A percentile compares a stretch with the other conserved stretches of the same genome.
Conservation (phyloP, 2,113 vertebrate genomes). For the Oryzias curvinotus region DNA sequence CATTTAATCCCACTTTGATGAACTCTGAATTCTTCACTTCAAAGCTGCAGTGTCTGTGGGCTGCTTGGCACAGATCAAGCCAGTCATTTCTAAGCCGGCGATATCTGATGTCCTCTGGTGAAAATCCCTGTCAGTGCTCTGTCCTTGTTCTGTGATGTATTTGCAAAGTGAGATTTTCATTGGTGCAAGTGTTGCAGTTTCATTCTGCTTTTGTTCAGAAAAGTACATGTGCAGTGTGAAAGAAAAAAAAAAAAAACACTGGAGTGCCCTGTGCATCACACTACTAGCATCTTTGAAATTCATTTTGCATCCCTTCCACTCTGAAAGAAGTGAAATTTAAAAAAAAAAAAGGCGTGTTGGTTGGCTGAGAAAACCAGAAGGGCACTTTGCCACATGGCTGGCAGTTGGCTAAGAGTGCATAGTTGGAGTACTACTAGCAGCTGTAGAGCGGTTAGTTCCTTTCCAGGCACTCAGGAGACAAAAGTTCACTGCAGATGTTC, state of each 20-base stretch:
- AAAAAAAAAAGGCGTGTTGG: constrained; percentile 26
- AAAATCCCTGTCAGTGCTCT: constrained; percentile 1
- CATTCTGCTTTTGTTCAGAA: constrained; percentile 11
- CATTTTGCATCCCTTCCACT: constrained; percentile 60
- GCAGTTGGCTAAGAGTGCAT: constrained; percentile 34
- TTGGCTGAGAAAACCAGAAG: constrained; percentile 40
- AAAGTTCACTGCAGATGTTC: constrained; percentile 66
- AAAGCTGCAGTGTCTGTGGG: constrained; percentile 11
- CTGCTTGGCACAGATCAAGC: constrained; percentile 14
- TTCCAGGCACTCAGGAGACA: constrained; percentile 52
- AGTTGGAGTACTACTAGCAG: constrained; percentile 47
- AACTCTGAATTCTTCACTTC: constrained; percentile 4
- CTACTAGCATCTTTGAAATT: constrained; percentile 15
- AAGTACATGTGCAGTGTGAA: constrained; percentile 3
- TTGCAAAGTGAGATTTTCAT: background rate
- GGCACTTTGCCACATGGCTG: constrained; percentile 55
- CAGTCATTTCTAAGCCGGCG: background rate
- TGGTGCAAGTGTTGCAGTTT: background rate
- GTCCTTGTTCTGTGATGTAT: background rate
- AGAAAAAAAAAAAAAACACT: constrained; percentile 4
- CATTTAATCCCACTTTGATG: constrained; percentile 13
- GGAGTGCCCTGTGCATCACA: constrained; percentile 22
- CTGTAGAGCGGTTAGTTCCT: constrained; percentile 59
- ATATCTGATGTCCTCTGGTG: background rate
- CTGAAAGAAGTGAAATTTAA: constrained; percentile 12